phyloP scores from a whole-genome alignment of 2,113 vertebrate genomes.

The Nothocercus nigrocapillus region DNA sequence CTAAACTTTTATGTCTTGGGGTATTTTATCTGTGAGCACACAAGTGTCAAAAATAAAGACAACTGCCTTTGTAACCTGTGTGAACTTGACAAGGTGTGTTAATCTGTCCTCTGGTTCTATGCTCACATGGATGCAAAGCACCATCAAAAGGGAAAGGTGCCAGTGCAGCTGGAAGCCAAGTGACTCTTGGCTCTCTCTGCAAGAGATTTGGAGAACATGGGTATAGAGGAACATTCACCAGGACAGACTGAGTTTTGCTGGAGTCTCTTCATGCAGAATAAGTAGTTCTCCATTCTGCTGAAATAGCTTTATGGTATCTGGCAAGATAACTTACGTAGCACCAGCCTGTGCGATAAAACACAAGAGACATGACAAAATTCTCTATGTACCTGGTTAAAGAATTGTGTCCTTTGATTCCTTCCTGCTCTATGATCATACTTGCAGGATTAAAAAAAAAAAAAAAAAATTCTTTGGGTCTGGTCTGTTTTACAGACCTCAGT shows the following conservation, averaged over 20 bases:
- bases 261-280: not conserved
- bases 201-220: not conserved
- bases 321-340: not conserved
- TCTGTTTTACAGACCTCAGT: not conserved
- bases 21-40: slow-evolving; percentile 5
- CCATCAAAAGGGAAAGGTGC: not conserved
- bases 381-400: not conserved
- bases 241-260: not conserved
- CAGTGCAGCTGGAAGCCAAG: not conserved
- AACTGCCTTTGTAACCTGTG: slow-evolving; percentile 40
- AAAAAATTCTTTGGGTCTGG: no score
- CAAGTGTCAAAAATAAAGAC: slow-evolving; percentile 47
- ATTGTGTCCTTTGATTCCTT: not conserved
- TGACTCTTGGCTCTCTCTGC: not conserved
- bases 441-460: no score
- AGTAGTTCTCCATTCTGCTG: not conserved
- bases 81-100: not conserved
- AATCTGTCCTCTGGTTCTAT: rapidly evolving
- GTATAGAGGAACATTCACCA: not conserved
- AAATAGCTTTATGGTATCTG: not conserved
- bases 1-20: not conserved
- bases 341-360: not conserved
- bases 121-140: not conserved
- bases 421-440: not conserved
- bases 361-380: not conserved